A percentile compares a stretch with the other conserved stretches of the same genome.
Evolutionary conservation across 2,888 invertebrate genomes (phyloP).

Genomic region (Plagodis dolabraria): DNA sequence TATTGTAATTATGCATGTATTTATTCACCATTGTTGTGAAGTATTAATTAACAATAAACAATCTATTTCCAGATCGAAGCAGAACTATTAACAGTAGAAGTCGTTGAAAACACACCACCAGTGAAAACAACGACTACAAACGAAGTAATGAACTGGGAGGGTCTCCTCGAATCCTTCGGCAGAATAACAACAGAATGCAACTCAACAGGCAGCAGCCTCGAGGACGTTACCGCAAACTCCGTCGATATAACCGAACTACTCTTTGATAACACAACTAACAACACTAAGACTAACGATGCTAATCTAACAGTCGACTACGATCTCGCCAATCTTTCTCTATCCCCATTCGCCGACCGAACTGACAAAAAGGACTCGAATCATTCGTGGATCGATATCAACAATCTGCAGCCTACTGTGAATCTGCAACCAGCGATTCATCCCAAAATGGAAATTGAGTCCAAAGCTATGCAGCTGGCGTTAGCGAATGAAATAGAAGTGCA

Average conservation of each 20-base stretch:
- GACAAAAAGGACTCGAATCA: constrained; percentile 51
- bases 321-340: constrained; percentile 60
- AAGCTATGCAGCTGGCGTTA: constrained; percentile 88
- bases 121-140: constrained; percentile 39
- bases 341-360: constrained; percentile 60
- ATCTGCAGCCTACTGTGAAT: constrained; percentile 53
- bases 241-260: constrained; percentile 75
- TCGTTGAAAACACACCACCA: constrained; percentile 39
- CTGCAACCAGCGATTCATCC: constrained; percentile 34
- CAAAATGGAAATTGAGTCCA: constrained; percentile 66
- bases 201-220: constrained; percentile 70
- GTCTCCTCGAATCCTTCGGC: constrained; percentile 75
- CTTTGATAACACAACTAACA: constrained; percentile 63
- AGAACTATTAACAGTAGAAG: constrained; percentile 48
- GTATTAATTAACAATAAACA: neutral
- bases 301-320: constrained; percentile 67
- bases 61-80: constrained; percentile 54
- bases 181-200: constrained; percentile 76
- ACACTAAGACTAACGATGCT: constrained; percentile 53
- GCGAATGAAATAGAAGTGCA: constrained; percentile 91
- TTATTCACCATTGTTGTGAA: neutral
- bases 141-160: constrained; percentile 76
- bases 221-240: constrained; percentile 63
- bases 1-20: no score
- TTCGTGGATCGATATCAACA: constrained; percentile 61